Evolutionary conservation across 2,888 invertebrate species (phyloP).

Genomic region (Piscicola geometra): DNA sequence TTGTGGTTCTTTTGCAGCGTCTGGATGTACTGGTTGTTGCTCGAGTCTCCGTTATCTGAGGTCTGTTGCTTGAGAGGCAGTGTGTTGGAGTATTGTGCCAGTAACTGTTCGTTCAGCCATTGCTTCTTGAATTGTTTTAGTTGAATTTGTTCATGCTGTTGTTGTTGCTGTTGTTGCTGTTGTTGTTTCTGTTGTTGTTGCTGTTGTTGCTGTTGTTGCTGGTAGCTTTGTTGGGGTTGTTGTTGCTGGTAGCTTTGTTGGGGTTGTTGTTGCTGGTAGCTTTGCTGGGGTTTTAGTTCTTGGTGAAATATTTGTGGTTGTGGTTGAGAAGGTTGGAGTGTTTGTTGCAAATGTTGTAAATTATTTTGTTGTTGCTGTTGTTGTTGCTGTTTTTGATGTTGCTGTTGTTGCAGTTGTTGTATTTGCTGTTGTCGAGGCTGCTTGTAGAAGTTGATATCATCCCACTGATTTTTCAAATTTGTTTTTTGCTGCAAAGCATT

Average conservation of each 20-base stretch:
- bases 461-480: not conserved
- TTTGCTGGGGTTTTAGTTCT: not conserved
- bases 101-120: not conserved
- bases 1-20: not conserved
- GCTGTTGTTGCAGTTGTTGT: not conserved
- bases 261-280: not conserved
- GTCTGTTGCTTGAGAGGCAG: not conserved
- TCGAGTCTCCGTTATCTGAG: not conserved
- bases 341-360: not conserved
- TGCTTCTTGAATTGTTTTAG: not conserved
- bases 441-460: not conserved
- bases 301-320: not conserved
- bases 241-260: not conserved
- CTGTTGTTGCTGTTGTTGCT: constrained; percentile 1
- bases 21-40: not conserved
- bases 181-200: constrained; percentile 10
- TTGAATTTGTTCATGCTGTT: not conserved
- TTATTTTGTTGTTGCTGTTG: not conserved
- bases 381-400: not conserved
- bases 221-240: not conserved
- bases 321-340: constrained; percentile 3
- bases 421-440: not conserved
- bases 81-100: not conserved
- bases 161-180: constrained; percentile 12
- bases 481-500: not conserved